Evolutionary conservation across 1,140 invertebrate genomes (phyloP), one percentile per base, ranked within the genome.

Genomic region (Vanessa tameamea): DNA sequence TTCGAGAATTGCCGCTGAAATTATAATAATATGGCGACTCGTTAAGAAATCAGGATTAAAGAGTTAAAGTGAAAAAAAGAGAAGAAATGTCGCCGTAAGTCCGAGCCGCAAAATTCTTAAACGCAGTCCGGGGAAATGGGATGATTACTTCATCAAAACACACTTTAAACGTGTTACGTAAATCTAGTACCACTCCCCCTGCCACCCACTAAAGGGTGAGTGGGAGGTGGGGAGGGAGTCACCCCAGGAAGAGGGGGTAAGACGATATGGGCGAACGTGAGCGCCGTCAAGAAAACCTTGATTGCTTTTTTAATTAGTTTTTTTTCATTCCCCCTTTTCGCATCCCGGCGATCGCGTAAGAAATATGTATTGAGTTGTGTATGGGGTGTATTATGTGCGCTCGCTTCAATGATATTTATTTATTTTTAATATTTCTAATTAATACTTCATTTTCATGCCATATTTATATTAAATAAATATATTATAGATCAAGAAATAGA

Each of bases 71-170:
- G 72, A 82, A 83, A 83, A 83, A 80, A 74, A 70, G 69, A 68
- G 55, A 57, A 72, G 75, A 86, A 89, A 86, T 84, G 87, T 88
- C 85, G 81, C 81, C 72, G 75, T 79, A 64, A 83, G 85, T 86
- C 83, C 83, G 78, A 78, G 80, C 90, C 89, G 87, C 89, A 87
- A 87, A 92, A 92, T 92, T 92, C 90, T 92, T 92, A 91, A 92
- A 86, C 89, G 90, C 80, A 90, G 88, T 87, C 84, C 86, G 77
- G 83, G 89, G 90, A 90, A 92, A 91, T 89, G 86, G 87, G 87
- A 92, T 90, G 90, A 92, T 92, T 92, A 91, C 90, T 92, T 92
- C 90, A 92, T 92, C 90, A 92, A 91, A 92, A 92, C 90, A 92
- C 89, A 92, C 90, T 92, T 92, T 92, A 92, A 92, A 90, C 88